Conservation (phyloP, 2,113 vertebrate species). For the Myotis lucifugus region DNA sequence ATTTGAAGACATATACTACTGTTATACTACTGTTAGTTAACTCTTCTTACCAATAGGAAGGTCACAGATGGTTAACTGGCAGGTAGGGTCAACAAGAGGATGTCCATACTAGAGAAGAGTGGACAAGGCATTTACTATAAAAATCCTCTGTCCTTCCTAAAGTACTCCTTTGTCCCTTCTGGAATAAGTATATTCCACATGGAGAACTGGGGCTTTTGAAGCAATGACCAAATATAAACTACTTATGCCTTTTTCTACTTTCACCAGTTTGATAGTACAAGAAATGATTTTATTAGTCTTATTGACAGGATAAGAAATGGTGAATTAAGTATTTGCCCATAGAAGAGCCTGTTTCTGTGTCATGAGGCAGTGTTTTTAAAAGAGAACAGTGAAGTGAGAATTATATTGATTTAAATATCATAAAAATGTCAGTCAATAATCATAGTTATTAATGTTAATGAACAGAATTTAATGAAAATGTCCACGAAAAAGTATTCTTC, state of each 20-base stretch:
- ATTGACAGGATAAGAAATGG: background rate
- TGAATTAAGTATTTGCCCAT: background rate
- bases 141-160: background rate
- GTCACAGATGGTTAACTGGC: background rate
- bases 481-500: background rate
- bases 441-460: background rate
- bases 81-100: background rate
- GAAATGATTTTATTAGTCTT: background rate
- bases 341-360: background rate
- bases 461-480: background rate
- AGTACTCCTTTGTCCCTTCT: background rate
- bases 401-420: constrained; percentile 15
- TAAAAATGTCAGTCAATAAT: background rate
- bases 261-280: background rate
- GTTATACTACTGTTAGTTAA: background rate
- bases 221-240: background rate
- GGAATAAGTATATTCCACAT: background rate
- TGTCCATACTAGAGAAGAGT: background rate
- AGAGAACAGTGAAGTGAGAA: background rate
- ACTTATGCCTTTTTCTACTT: background rate
- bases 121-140: background rate
- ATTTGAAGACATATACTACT: background rate
- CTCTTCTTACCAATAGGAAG: background rate
- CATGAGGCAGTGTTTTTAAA: background rate
- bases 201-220: background rate